A percentile compares a stretch with the other conserved stretches of the same genome.
Conservation (phyloP, 2,888 invertebrate species). For the Hetaerina titia region DNA sequence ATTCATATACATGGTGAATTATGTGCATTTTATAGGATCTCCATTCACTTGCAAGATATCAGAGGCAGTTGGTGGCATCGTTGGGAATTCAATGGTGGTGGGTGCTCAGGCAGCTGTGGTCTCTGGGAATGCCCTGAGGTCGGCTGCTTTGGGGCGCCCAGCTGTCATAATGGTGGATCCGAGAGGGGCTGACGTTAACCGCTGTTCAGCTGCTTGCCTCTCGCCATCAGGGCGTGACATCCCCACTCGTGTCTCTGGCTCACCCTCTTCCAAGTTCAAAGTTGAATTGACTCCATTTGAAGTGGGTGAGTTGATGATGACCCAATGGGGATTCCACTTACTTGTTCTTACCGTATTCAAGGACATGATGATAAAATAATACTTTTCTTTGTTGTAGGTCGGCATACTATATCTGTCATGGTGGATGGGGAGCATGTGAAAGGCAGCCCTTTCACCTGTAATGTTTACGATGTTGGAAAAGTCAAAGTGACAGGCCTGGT, state of each 20-base stretch:
- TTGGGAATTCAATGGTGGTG: constrained; percentile 80
- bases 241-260: constrained; percentile 75
- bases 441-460: constrained; percentile 95
- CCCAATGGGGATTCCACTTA: background rate
- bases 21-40: constrained; percentile 83
- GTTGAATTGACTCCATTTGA: constrained; percentile 90
- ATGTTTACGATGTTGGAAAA: constrained; percentile 92
- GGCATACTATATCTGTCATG: constrained; percentile 90
- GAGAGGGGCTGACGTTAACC: constrained; percentile 75
- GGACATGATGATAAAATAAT: background rate
- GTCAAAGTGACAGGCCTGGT: constrained; percentile 78
- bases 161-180: constrained; percentile 82
- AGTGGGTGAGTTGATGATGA: constrained; percentile 79
- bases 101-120: constrained; percentile 82
- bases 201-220: constrained; percentile 82
- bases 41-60: constrained; percentile 91
- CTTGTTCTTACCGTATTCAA: background rate
- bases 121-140: constrained; percentile 84
- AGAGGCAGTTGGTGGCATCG: constrained; percentile 8
- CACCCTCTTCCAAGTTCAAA: constrained; percentile 83
- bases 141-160: constrained; percentile 83
- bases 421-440: constrained; percentile 91
- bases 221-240: constrained; percentile 91
- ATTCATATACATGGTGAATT: background rate
- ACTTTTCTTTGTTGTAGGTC: constrained; percentile 78